Percentiles rank a stretch among this genome's conserved stretches.
Conservation (phyloP, 1,140 invertebrate species). For the Armadillidium nasatum region DNA sequence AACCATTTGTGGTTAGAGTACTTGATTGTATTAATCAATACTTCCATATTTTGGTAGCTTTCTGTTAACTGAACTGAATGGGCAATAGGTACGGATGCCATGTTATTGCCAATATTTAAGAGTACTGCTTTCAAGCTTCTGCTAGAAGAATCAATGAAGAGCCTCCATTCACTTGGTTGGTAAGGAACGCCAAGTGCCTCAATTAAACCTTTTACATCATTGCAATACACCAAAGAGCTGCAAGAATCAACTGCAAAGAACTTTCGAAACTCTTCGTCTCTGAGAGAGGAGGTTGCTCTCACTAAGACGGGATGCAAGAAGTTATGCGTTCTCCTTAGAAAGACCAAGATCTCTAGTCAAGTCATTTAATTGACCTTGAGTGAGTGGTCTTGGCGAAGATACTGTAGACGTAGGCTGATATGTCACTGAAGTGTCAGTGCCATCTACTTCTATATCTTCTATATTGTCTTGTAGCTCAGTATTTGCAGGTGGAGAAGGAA, state of each 20-base stretch:
- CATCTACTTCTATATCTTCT: too few relatives aligned
- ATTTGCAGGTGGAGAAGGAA: too few relatives aligned
- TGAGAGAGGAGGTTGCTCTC: conserved; percentile 7
- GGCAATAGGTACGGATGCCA: conserved; percentile 2
- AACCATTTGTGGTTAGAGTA: too few relatives aligned
- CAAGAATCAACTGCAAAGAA: background rate
- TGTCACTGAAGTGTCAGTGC: too few relatives aligned
- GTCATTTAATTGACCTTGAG: conserved; percentile 17
- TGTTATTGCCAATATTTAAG: conserved; percentile 2
- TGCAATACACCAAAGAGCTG: conserved; percentile 10
- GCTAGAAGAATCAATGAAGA: conserved; percentile 28
- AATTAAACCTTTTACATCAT: conserved; percentile 5
- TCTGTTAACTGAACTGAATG: background rate
- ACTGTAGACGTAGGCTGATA: too few relatives aligned
- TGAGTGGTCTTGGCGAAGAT: too few relatives aligned
- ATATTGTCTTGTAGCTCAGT: too few relatives aligned
- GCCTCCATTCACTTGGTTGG: conserved; percentile 3
- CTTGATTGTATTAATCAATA: background rate
- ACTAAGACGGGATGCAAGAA: conserved; percentile 17
- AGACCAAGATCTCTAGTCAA: conserved; percentile 12
- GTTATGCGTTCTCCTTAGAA: conserved; percentile 8
- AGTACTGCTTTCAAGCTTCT: background rate
- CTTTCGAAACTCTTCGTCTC: conserved; percentile 6
- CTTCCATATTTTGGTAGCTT: background rate
- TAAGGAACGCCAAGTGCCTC: background rate